A percentile compares a stretch with the other conserved stretches of the same genome.
Evolutionary conservation across 2,113 vertebrate species (phyloP).

Genomic region (Leuciscus idus): DNA sequence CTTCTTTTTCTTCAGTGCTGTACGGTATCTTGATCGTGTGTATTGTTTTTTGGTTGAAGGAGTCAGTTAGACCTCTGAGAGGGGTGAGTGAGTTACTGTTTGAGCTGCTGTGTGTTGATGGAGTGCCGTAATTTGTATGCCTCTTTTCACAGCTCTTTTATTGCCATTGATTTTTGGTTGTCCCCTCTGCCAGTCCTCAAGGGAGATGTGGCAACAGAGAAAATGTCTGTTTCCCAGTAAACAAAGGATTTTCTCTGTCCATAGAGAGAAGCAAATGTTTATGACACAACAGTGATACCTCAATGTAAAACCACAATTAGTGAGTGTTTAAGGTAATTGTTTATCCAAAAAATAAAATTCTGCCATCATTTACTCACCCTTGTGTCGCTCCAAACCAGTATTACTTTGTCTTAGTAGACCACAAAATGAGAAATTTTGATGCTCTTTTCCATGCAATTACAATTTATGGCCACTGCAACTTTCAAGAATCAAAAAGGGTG

Average conservation of each 20-base stretch:
- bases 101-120: conserved; percentile 63
- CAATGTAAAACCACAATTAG: neutral
- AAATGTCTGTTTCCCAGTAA: conserved; percentile 55
- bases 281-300: conserved; percentile 14
- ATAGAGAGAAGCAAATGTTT: conserved; percentile 4
- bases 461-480: neutral
- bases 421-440: neutral
- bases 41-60: conserved; percentile 45
- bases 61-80: conserved; percentile 59
- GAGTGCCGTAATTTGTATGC: conserved; percentile 63
- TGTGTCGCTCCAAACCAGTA: neutral
- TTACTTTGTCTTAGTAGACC: neutral
- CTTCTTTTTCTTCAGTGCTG: conserved; percentile 21
- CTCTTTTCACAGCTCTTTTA: conserved; percentile 62
- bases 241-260: conserved; percentile 40
- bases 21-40: conserved; percentile 51
- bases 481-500: neutral
- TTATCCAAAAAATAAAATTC: neutral
- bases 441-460: neutral
- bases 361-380: neutral
- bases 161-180: conserved; percentile 62
- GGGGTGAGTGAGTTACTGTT: conserved; percentile 54
- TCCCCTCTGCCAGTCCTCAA: conserved; percentile 18
- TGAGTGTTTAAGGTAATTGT: neutral
- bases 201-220: conserved; percentile 55